Percentiles rank a stretch among this genome's conserved stretches.
These are phyloP conservation scores for Agelas oroides DNA, from an alignment of 37 sponge, comb jelly and placozoan genomes.

Conservation along the genomic window DNA sequence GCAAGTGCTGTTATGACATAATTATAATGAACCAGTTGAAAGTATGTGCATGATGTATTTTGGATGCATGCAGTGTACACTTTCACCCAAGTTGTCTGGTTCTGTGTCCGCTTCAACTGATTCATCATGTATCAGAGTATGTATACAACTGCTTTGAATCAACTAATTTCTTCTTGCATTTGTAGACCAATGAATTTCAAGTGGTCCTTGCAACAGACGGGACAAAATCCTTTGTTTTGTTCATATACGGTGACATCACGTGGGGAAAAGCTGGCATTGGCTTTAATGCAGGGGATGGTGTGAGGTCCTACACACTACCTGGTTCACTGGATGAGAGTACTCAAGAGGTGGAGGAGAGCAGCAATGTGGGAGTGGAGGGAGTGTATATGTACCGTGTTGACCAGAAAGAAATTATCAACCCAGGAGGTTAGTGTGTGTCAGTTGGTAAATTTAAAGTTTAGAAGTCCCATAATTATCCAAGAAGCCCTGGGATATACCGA, in stretches of 20 bases:
- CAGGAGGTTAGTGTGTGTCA: too few relatives aligned
- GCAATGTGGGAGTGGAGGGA: slow-evolving; percentile 22
- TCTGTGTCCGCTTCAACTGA: too few relatives aligned
- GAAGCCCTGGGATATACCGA: too few relatives aligned
- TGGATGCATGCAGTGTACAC: too few relatives aligned
- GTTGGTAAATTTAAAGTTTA: too few relatives aligned
- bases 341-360: slow-evolving; percentile 4
- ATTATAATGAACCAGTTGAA: too few relatives aligned
- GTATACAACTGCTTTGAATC: too few relatives aligned
- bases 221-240: neutral
- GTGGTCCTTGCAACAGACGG: slow-evolving; percentile 31
- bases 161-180: neutral
- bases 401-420: neutral
- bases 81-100: too few relatives aligned
- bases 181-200: slow-evolving; percentile 16
- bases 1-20: too few relatives aligned
- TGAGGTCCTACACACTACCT: slow-evolving; percentile 17
- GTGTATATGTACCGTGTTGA: slow-evolving; percentile 17
- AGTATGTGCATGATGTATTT: too few relatives aligned
- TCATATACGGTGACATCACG: slow-evolving; percentile 23
- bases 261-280: slow-evolving; percentile 21
- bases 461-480: too few relatives aligned
- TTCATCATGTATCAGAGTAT: too few relatives aligned
- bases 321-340: slow-evolving; percentile 18
- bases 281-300: slow-evolving; percentile 8